Evolutionary conservation across 2,888 invertebrate species (phyloP), one percentile per base, ranked within the genome.

Genomic region (Amphipyra berbera): DNA sequence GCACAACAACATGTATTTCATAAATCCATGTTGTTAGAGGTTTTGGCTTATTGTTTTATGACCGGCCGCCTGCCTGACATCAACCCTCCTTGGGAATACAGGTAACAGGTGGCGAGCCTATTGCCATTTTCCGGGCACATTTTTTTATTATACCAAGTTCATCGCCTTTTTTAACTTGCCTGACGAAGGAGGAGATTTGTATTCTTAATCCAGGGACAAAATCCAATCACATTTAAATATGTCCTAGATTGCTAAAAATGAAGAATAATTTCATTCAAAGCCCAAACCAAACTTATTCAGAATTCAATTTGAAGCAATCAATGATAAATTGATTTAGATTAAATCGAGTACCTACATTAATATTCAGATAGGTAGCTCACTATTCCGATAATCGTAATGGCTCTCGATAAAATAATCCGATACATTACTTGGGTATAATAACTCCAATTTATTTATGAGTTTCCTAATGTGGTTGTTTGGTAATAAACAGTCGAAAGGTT

Each of bases 371-470:
- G 38, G 14, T 37, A 53, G 4, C 44, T 10, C 10, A 40, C 13
- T 37, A 15, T 27, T 15, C 37, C 10, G 38, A 46, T 46, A 54
- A 21, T 14, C 21, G 1, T 45, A 54, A 68, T 59, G 49, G 71
- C 30, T 63, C 41, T 53, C 41, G 41, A 56, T 68, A 47, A 33
- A 33, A 38, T 50, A 54, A 64, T 15, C 35, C 5, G 6, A 58
- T 63, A 46, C 4, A 70, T 54, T 38, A 46, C 33, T 21, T 37
- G 1, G 4, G 15, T 14, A 27, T 9, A 40, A 30, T 13, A 61
- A 48, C 10, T 10, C 44, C 38, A 15, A 21, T 50, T 44, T 47
- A 41, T 30, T 50, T 41, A 50, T 12, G 42, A 52, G 21, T 44
- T 47, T 9, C 40, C 10, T 66, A 42, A 63, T 33, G 50, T 21